Conservation (phyloP, 2,113 vertebrate species). For the Macroglossus sobrinus region DNA sequence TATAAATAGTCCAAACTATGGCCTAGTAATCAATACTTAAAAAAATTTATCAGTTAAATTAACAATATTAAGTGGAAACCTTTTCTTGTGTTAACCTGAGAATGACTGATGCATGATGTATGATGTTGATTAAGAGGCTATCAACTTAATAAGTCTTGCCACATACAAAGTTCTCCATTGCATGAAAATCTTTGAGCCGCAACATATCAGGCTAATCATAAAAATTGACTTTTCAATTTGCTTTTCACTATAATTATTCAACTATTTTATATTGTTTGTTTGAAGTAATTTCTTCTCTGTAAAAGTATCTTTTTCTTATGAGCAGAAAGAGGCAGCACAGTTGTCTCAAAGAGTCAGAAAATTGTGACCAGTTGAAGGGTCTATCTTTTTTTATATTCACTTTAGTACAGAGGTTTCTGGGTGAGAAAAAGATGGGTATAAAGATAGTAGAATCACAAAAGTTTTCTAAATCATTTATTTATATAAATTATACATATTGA, state of each 20-base stretch:
- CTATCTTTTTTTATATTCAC: neutral
- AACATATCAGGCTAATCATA: constrained; percentile 4
- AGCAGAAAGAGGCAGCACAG: neutral
- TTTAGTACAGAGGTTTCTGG: neutral
- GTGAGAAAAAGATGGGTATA: neutral
- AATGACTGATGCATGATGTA: neutral
- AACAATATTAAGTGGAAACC: neutral
- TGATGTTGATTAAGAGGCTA: neutral
- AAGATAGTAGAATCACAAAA: neutral
- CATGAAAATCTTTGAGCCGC: constrained; percentile 40
- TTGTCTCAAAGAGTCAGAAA: neutral
- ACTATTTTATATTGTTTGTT: neutral
- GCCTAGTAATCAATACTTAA: neutral
- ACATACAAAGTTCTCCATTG: constrained; percentile 15
- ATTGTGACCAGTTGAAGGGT: neutral
- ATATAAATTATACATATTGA: neutral
- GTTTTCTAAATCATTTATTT: neutral
- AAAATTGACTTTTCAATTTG: constrained; percentile 54
- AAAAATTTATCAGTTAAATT: neutral
- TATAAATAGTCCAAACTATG: neutral
- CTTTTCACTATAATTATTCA: constrained; percentile 34
- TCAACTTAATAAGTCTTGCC: constrained; percentile 24
- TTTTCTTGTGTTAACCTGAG: neutral
- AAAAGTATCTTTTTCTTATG: neutral
- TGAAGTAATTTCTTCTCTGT: neutral